Conservation (phyloP, 2,888 invertebrate genomes). For the Aphrophora alni region DNA sequence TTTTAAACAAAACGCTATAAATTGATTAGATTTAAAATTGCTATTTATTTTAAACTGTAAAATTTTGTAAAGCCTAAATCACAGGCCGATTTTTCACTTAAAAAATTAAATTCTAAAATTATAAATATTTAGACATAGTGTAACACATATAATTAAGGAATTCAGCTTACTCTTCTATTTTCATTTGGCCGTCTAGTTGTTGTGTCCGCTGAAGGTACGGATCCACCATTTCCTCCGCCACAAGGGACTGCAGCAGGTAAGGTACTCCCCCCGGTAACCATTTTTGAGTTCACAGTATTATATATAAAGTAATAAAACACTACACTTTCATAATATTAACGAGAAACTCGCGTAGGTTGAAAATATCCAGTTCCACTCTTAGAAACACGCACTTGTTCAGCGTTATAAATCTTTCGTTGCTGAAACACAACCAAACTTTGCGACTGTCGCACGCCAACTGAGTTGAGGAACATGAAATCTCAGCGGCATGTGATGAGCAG, state of each 20-base stretch:
- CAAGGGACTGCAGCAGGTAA: conserved; percentile 18
- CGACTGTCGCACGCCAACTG: conserved; percentile 26
- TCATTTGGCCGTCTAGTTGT: conserved; percentile 30
- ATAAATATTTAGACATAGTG: too few species aligned
- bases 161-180: conserved; percentile 37
- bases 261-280: conserved; percentile 35
- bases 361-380: too few species aligned
- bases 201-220: conserved; percentile 24
- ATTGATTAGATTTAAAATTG: too few species aligned
- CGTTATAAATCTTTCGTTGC: not conserved
- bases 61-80: too few species aligned
- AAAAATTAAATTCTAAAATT: too few species aligned
- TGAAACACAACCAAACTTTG: not conserved
- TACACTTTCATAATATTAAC: not conserved
- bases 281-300: not conserved
- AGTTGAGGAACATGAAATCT: not conserved
- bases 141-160: too few species aligned
- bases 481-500: conserved; percentile 1
- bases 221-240: not conserved
- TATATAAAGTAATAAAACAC: not conserved
- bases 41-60: too few species aligned
- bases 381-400: not conserved
- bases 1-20: too few species aligned
- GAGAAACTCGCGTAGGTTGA: not conserved
- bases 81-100: too few species aligned